A percentile compares a stretch with the other conserved stretches of the same genome.
These are phyloP conservation scores for Centropyge bicolor DNA, from an alignment of 2,797 vertebrate species.

Conservation along the genomic window DNA sequence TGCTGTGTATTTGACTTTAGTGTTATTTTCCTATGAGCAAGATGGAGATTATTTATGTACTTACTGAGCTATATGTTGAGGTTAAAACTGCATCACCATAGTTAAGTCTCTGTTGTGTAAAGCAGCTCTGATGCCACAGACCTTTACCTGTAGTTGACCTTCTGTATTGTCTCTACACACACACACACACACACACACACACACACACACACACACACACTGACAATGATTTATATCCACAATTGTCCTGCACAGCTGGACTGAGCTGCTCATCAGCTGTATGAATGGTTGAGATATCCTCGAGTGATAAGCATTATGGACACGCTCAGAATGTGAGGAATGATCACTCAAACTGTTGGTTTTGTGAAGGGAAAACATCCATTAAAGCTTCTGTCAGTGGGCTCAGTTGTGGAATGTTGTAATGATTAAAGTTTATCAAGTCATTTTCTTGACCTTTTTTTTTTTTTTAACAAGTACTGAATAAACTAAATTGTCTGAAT, in stretches of 20 bases:
- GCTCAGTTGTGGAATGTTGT: conserved; percentile 19
- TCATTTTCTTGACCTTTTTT: neutral
- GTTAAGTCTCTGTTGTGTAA: neutral
- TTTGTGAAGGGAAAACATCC: conserved; percentile 39
- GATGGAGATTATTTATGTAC: neutral
- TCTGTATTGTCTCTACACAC: conserved; percentile 1
- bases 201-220: conserved; percentile 9
- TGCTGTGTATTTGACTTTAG: too few relatives aligned
- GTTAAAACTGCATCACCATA: neutral
- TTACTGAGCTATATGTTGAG: neutral
- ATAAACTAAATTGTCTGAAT: neutral
- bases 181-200: conserved; percentile 12
- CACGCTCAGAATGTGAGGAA: conserved; percentile 58
- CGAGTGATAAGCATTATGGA: conserved; percentile 51
- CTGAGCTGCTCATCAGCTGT: conserved; percentile 45
- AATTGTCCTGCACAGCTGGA: conserved; percentile 64
- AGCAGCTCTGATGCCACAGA: conserved; percentile 3
- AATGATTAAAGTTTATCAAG: conserved; percentile 23
- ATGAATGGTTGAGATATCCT: conserved; percentile 63
- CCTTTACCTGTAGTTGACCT: conserved; percentile 19
- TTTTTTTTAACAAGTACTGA: neutral
- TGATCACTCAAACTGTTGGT: conserved; percentile 43
- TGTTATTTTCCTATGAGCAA: neutral
- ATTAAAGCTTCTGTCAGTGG: conserved; percentile 52
- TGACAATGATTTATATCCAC: conserved; percentile 13